Evolutionary conservation across 2,888 invertebrate genomes (phyloP), one percentile per base, ranked within the genome.

Genomic region (Campoplex capitator): DNA sequence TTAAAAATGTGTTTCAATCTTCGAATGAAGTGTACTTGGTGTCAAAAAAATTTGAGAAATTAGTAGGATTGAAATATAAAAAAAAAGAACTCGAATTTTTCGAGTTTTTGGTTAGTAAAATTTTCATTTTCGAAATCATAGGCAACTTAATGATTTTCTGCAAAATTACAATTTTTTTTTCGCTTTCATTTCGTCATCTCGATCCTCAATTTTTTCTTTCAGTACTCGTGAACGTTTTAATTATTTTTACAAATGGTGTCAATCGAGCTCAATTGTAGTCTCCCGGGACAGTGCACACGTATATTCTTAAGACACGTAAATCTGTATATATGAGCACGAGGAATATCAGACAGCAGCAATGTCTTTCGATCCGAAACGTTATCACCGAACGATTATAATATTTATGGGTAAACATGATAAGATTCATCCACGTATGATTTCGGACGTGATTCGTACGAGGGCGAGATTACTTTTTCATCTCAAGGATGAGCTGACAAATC

Each of bases 331-430:
- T 23, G 23, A 62, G 1, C 16, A 32, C 16, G 23, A 62, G 32
- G 62, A 16, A 11, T 62, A 16, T 62, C 16, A 13, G 16, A 32
- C 62, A 32, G 13, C 16, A 62, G 32, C 23, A 23, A 23, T 62
- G 62, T 62, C 16, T 16, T 32, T 62, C 28, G 16, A 62, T 32
- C 32, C n/a, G 38, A 38, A 67, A 38, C 62, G 58, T 79, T 83
- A 86, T 86, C 79, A 56, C 71, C 13, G 45, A 45, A 45, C 45
- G 45, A 13, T 13, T 45, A n/a, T 13, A 23, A 80, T 48, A 67
- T 65, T 56, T 67, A 56, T 58, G 13, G 3, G 76, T 62, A 76
- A 79, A 83, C 76, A 80, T 65, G 86, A 86, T 86, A 86, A 86
- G 71, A 18, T 68, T 35, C 16, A 54, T 18, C 9, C 28, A 54